phyloP scores from a whole-genome alignment of 1,140 invertebrate species.

The Dryas iulia region DNA sequence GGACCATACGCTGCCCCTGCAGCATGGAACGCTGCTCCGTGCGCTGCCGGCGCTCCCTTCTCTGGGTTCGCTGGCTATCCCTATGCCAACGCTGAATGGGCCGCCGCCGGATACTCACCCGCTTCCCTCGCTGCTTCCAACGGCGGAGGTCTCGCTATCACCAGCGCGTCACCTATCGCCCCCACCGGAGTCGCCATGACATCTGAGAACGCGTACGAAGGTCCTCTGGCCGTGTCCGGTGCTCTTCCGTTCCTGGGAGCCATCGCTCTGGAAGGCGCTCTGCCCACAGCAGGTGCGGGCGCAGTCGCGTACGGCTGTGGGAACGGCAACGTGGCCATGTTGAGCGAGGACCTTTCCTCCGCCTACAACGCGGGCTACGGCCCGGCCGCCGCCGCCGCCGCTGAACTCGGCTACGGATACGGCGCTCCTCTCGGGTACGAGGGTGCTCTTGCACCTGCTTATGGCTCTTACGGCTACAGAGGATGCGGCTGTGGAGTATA shows the following conservation, averaged over 20 bases:
- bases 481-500: not conserved
- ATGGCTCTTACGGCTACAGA: conserved; percentile 3
- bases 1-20: not conserved
- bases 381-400: not conserved
- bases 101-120: not conserved
- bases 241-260: conserved; percentile 29
- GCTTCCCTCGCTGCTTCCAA: conserved; percentile 22
- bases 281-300: conserved; percentile 42
- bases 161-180: conserved; percentile 35
- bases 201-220: conserved; percentile 35
- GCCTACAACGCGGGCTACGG: not conserved
- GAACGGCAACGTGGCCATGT: conserved; percentile 30
- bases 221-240: conserved; percentile 28
- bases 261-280: conserved; percentile 23
- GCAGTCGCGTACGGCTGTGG: conserved; percentile 37
- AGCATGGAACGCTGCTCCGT: not conserved
- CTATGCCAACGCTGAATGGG: conserved; percentile 24
- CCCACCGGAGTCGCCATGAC: conserved; percentile 28
- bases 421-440: conserved; percentile 12
- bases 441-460: not conserved
- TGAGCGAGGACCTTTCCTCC: conserved; percentile 19
- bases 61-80: conserved; percentile 4
- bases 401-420: not conserved
- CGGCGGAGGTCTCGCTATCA: conserved; percentile 31
- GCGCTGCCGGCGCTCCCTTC: not conserved